phyloP scores from a whole-genome alignment of 1,140 invertebrate species.

The Delia radicum region DNA sequence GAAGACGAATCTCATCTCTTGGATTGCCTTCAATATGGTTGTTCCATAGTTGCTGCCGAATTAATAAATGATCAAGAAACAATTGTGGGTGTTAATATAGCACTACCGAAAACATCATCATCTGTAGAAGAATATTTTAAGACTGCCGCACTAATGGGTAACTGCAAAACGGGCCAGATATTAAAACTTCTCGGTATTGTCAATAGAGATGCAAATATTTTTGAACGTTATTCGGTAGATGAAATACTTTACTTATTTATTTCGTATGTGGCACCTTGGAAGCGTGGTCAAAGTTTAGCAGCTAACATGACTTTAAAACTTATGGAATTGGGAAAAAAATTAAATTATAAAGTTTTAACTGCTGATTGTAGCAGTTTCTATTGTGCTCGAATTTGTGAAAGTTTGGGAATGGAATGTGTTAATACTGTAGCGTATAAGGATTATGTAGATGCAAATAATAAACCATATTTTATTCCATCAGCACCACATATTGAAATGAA shows the following conservation, averaged over 20 bases:
- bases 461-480: constrained; percentile 36
- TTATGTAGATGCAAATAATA: constrained; percentile 34
- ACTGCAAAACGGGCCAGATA: neutral
- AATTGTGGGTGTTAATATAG: neutral
- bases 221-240: neutral
- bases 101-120: neutral
- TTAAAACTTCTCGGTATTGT: neutral
- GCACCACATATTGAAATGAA: constrained; percentile 38
- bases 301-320: neutral
- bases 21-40: neutral
- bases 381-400: constrained; percentile 34
- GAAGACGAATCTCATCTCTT: neutral
- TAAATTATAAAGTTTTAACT: constrained; percentile 22
- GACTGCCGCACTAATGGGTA: neutral
- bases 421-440: constrained; percentile 32
- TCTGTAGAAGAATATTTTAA: neutral
- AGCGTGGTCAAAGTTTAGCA: neutral
- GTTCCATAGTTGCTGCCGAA: neutral
- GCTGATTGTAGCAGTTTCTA: constrained; percentile 43
- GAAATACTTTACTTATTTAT: neutral
- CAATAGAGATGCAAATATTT: neutral
- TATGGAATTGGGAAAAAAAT: neutral
- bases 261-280: neutral
- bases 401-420: constrained; percentile 35
- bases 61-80: neutral